Evolutionary conservation across 1,140 invertebrate genomes (phyloP), one percentile per base, ranked within the genome.

Genomic region (Ptiloglossa arizonensis): DNA sequence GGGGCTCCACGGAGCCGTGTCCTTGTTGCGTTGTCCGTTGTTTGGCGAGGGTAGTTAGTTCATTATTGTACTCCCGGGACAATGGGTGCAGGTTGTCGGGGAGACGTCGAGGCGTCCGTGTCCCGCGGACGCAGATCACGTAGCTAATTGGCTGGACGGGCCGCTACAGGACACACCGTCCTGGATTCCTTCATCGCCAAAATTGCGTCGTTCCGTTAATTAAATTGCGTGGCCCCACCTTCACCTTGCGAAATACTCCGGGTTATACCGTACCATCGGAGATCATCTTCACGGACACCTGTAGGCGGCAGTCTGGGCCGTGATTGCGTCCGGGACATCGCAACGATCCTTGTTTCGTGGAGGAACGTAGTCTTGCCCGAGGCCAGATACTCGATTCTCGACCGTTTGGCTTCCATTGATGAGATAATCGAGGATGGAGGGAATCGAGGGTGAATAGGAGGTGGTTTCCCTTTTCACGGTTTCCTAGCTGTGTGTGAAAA

Each of bases 11-110:
- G 27, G 8, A 22, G 15, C 17, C 22, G 27, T 57, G 60, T 74
- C 60, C 56, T 44, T 52, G 76, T 59, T 29, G 46, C 52, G 73
- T 85, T 88, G 86, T 73, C 75, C 60, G 79, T 83, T 89, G 88
- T 89, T 87, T 86, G 87, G 84, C 82, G 83, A 60, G 79, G 64
- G 56, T 80, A 82, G 69, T 77, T 82, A 83, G 83, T 88, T 90
- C 87, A 87, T 89, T 91, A 91, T 87, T 87, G 76, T 71, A 62
- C 88, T 76, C 86, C 52, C 46, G 88, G 85, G 87, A 81, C 63
- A 32, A 46, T 38, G 69, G 64, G n/a, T 59, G 29, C 71, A 35
- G 77, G 66, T 57, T 22, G 52, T 44, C 29, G 27, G 19, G 41
- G 57, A 13, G 19, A 44, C 38, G 64, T 17, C 17, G 22, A 22